Conservation (phyloP, 2,888 invertebrate species). For the Agrochola lota region DNA sequence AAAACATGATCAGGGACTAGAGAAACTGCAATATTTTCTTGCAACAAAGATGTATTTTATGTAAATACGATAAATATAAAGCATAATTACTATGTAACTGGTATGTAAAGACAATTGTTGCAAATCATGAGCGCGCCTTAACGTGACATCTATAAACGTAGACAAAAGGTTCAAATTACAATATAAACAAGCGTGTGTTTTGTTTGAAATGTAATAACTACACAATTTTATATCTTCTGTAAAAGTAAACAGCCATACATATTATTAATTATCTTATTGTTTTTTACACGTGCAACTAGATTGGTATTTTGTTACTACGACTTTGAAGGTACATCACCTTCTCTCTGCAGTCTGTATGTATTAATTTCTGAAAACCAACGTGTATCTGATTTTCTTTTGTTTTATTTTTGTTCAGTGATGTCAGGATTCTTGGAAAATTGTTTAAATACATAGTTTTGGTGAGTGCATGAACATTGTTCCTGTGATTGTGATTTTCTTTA, state of each 20-base stretch:
- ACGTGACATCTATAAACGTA: not conserved
- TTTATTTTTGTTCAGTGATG: not conserved
- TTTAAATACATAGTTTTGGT: not conserved
- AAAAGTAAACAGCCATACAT: constrained; percentile 6
- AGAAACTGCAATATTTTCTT: not conserved
- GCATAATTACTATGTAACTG: not conserved
- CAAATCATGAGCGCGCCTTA: not conserved
- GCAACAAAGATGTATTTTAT: not conserved
- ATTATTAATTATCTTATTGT: constrained; percentile 18
- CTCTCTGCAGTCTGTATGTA: constrained; percentile 1
- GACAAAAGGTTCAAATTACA: not conserved
- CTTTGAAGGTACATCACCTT: not conserved
- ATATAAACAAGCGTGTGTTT: not conserved
- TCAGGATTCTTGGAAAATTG: not conserved
- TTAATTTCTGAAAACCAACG: not conserved
- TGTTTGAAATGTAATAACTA: not conserved
- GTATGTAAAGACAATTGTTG: not conserved
- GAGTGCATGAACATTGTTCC: not conserved
- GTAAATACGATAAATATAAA: not conserved
- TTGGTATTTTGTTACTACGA: not conserved
- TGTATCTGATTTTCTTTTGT: not conserved
- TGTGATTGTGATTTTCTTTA: too few relatives aligned
- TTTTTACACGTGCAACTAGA: constrained; percentile 16
- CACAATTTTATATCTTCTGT: not conserved
- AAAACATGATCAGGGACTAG: not conserved